These are phyloP conservation scores for Andrena minutula DNA, from an alignment of 2,888 invertebrate species.

Conservation along the genomic window DNA sequence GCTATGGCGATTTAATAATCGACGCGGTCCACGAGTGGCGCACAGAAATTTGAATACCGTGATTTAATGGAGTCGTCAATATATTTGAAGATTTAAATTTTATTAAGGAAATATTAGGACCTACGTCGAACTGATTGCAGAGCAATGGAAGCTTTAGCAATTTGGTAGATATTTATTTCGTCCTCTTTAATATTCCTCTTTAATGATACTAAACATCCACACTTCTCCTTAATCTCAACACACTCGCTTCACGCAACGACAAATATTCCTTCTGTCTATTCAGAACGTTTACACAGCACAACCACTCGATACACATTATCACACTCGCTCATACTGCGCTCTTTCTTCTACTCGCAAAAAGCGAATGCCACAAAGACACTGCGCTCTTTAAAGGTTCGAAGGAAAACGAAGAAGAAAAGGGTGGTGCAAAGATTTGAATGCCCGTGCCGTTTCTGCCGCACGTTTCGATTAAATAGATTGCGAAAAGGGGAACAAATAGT, in stretches of 20 bases:
- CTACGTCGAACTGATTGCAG: too few relatives aligned
- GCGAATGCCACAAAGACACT: neutral
- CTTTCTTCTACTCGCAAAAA: neutral
- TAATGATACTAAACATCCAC: neutral
- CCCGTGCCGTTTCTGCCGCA: neutral
- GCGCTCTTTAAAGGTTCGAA: neutral
- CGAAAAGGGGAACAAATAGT: neutral
- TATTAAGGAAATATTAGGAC: too few relatives aligned
- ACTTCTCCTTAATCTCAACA: neutral
- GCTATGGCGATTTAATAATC: too few relatives aligned
- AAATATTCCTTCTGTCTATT: neutral
- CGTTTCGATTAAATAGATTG: neutral
- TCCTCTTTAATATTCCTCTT: neutral
- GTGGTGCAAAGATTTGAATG: conserved; percentile 16
- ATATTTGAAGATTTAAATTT: too few relatives aligned
- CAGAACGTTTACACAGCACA: neutral
- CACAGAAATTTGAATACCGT: too few relatives aligned
- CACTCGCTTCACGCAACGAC: neutral
- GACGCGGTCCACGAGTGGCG: too few relatives aligned
- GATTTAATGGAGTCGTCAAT: too few relatives aligned
- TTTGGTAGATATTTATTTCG: neutral
- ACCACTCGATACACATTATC: neutral
- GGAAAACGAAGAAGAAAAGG: neutral
- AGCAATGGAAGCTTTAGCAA: too few relatives aligned
- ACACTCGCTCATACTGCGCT: neutral